Conservation (phyloP, 92 coral and sea anemone species). For the Palythoa grandiflora region DNA sequence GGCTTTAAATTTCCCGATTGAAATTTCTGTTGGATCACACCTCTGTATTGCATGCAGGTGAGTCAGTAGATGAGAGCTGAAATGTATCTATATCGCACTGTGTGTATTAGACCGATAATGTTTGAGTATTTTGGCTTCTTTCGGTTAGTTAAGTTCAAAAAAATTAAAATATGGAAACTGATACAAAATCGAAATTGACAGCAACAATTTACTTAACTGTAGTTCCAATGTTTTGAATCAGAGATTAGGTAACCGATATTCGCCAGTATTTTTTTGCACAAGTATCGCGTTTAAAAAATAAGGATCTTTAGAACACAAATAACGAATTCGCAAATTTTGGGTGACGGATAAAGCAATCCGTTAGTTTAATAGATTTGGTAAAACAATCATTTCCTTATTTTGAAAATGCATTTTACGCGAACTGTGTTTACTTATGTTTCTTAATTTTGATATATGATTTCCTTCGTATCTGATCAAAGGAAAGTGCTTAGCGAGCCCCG, state of each 20-base stretch:
- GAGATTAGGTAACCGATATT: background rate
- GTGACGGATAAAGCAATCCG: slow-evolving; percentile 20
- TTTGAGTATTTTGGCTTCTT: background rate
- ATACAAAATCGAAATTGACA: background rate
- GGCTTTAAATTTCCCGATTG: background rate
- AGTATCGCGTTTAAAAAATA: background rate
- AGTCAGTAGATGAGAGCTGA: background rate
- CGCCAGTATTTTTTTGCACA: too few relatives aligned
- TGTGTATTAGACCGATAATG: background rate
- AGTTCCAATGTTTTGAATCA: background rate
- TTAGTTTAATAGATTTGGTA: slow-evolving; percentile 29
- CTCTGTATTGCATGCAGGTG: background rate
- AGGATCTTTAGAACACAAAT: background rate
- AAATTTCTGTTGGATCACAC: background rate
- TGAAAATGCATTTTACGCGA: slow-evolving; percentile 12
- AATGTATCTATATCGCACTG: background rate
- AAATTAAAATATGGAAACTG: background rate
- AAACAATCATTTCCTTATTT: slow-evolving; percentile 31
- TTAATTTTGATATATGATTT: slow-evolving; percentile 8
- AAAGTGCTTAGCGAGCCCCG: slow-evolving; percentile 14
- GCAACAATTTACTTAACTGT: background rate
- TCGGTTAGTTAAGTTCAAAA: background rate
- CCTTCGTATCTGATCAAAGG: background rate
- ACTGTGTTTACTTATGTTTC: background rate
- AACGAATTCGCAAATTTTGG: background rate